Conservation (phyloP, 2,888 invertebrate species). For the Deilephila elpenor region DNA sequence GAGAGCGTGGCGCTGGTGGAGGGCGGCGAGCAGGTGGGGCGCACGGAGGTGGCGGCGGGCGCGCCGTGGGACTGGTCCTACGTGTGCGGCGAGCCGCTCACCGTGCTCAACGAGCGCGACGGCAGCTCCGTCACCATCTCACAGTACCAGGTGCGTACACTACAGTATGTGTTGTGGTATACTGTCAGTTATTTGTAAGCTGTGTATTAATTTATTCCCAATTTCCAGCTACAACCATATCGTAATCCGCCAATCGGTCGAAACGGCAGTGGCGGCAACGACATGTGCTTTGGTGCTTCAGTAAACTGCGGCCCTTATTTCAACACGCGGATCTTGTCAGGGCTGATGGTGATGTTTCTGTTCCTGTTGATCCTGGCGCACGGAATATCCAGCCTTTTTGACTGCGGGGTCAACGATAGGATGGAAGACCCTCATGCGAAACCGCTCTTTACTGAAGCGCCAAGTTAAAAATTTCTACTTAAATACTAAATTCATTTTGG, state of each 20-base stretch:
- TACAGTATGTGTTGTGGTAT: no score
- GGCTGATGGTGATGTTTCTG: conserved; percentile 48
- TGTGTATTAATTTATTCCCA: no score
- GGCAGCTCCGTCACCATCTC: conserved; percentile 63
- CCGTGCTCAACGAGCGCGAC: conserved; percentile 59
- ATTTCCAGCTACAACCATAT: conserved; percentile 41
- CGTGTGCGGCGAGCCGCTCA: conserved; percentile 62
- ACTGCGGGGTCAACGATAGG: conserved; percentile 50
- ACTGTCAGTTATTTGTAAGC: no score
- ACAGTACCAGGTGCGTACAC: conserved; percentile 57
- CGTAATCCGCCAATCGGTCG: conserved; percentile 13
- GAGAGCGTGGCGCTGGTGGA: conserved; percentile 61
- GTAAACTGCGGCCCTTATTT: conserved; percentile 64
- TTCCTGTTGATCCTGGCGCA: conserved; percentile 47
- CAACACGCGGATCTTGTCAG: conserved; percentile 50
- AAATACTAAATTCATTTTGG: background rate
- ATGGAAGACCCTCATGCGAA: conserved; percentile 62
- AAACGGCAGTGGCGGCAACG: background rate
- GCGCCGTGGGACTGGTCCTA: conserved; percentile 64
- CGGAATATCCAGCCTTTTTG: conserved; percentile 49
- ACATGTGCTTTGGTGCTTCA: conserved; percentile 45
- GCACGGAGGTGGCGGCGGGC: conserved; percentile 50
- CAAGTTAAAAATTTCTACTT: background rate
- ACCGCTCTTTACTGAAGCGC: conserved; percentile 17
- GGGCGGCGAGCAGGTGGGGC: conserved; percentile 66